Evolutionary conservation across 2,888 invertebrate species (phyloP).

Genomic region (Sabatieria punctata): DNA sequence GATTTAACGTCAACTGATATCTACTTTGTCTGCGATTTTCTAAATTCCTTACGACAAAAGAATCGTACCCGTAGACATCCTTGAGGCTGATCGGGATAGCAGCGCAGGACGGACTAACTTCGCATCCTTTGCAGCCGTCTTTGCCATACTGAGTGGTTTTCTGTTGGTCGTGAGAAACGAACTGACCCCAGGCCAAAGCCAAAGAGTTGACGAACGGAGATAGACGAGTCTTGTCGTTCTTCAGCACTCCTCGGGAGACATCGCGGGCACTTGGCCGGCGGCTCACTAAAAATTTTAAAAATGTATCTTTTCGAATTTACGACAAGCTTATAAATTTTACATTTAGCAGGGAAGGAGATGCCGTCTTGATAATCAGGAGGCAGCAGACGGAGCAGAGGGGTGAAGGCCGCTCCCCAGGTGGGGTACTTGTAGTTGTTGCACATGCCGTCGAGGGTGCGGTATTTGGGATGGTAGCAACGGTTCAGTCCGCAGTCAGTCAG

Average conservation of each 20-base stretch:
- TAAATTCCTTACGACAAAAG: too few relatives aligned
- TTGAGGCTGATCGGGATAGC: too few relatives aligned
- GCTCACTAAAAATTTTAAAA: too few relatives aligned
- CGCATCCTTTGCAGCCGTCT: too few relatives aligned
- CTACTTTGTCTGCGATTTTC: too few relatives aligned
- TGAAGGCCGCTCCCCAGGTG: constrained; percentile 78
- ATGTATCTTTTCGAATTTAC: too few relatives aligned
- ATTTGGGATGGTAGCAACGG: constrained; percentile 35
- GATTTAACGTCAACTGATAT: too few relatives aligned
- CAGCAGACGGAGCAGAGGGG: constrained; percentile 39
- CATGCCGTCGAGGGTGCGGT: constrained; percentile 72
- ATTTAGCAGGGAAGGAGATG: constrained; percentile 18
- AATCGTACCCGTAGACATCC: too few relatives aligned
- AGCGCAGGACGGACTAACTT: too few relatives aligned
- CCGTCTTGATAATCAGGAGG: constrained; percentile 26
- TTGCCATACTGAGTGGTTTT: too few relatives aligned
- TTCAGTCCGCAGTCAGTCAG: constrained; percentile 26
- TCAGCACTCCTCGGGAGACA: constrained; percentile 47
- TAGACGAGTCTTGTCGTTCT: too few relatives aligned
- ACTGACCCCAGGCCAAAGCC: constrained; percentile 98
- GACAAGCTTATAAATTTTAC: too few relatives aligned
- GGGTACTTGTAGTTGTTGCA: constrained; percentile 84
- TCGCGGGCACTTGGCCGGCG: constrained; percentile 65
- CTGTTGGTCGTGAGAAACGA: constrained; percentile 83
- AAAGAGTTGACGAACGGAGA: constrained; percentile 77